Evolutionary conservation across 2,888 invertebrate genomes (phyloP).

Genomic region (Acheta domesticus): DNA sequence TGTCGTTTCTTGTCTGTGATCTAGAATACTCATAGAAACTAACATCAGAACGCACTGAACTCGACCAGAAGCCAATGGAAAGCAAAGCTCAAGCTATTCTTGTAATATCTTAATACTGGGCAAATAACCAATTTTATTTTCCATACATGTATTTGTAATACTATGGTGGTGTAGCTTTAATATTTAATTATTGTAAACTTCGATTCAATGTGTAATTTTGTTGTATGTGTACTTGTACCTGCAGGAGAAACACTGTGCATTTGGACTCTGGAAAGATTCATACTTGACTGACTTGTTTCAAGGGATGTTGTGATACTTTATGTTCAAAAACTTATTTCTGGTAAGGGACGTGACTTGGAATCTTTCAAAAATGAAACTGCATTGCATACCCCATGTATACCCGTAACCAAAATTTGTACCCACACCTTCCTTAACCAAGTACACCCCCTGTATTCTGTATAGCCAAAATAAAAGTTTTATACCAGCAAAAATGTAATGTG

Average conservation of each 20-base stretch:
- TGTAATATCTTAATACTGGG: constrained; percentile 3
- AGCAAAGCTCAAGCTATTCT: not conserved
- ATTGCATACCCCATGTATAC: constrained; percentile 7
- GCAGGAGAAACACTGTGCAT: constrained; percentile 3
- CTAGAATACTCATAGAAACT: constrained; percentile 18
- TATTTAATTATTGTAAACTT: constrained; percentile 18
- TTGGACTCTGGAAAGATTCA: not conserved
- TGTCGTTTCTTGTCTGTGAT: constrained; percentile 18
- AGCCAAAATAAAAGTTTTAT: constrained; percentile 37
- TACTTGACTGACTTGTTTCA: not conserved
- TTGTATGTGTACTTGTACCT: constrained; percentile 11
- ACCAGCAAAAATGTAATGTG: constrained; percentile 35
- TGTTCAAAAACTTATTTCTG: not conserved
- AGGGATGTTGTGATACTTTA: constrained; percentile 9
- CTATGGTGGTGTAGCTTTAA: constrained; percentile 9
- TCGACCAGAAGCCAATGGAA: not conserved
- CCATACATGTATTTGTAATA: constrained; percentile 9
- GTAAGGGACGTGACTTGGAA: constrained; percentile 1
- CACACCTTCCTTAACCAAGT: constrained; percentile 32
- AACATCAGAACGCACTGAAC: not conserved
- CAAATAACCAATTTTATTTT: not conserved
- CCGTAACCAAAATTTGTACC: constrained; percentile 21
- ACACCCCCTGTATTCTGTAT: constrained; percentile 34
- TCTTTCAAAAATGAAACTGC: constrained; percentile 19
- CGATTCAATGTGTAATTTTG: constrained; percentile 11